Percentiles rank a stretch among this genome's conserved stretches.
These are phyloP conservation scores for Pseudachorutes palmiensis DNA, from an alignment of 1,140 invertebrate species.

Conservation along the genomic window DNA sequence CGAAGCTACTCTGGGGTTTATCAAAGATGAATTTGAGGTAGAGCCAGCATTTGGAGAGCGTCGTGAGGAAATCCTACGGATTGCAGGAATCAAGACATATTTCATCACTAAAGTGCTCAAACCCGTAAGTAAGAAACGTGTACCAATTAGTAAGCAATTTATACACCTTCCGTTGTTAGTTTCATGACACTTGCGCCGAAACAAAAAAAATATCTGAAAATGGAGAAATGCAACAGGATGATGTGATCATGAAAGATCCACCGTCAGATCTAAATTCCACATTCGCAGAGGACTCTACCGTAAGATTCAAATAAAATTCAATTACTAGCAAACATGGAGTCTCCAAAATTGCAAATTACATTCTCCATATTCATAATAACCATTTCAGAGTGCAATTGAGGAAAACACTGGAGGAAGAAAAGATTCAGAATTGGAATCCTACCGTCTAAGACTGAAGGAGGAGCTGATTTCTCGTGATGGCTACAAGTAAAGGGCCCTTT, in stretches of 20 bases:
- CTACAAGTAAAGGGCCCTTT: too few relatives aligned
- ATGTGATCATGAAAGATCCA: conserved; percentile 33
- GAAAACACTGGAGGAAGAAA: conserved; percentile 27
- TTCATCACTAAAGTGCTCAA: conserved; percentile 80
- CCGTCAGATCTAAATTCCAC: conserved; percentile 35
- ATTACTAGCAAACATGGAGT: background rate
- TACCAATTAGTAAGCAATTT: too few relatives aligned
- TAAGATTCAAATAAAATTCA: conserved; percentile 16
- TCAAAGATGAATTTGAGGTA: conserved; percentile 89
- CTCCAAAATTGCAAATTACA: background rate
- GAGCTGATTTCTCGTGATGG: conserved; percentile 74
- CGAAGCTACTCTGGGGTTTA: conserved; percentile 77
- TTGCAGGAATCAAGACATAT: conserved; percentile 80
- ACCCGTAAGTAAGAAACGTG: conserved; percentile 53
- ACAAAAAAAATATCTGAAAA: conserved; percentile 24
- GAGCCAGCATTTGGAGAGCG: conserved; percentile 85
- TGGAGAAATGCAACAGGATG: conserved; percentile 29
- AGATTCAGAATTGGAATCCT: conserved; percentile 50
- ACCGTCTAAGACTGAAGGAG: conserved; percentile 63
- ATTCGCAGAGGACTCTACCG: conserved; percentile 35
- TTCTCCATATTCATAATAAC: background rate
- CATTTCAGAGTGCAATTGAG: conserved; percentile 31
- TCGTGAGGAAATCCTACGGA: conserved; percentile 72
- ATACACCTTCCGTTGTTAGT: too few relatives aligned
- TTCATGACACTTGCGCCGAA: background rate